Evolutionary conservation across 1,140 invertebrate species (phyloP).

Genomic region (Thaumatotibia leucotreta): DNA sequence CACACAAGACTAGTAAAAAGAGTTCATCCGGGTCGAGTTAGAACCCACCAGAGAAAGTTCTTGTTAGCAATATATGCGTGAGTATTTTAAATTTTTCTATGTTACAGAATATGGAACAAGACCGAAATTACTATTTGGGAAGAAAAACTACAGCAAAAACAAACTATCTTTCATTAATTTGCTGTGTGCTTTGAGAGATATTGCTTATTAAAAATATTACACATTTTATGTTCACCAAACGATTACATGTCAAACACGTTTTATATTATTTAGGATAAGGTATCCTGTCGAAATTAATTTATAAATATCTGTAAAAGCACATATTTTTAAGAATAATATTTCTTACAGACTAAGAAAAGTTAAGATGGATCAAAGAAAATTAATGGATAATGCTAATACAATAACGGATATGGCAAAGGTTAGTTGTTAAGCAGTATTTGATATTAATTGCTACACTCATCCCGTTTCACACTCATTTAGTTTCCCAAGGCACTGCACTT

Average conservation of each 20-base stretch:
- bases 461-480: constrained; percentile 50
- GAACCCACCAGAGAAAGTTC: constrained; percentile 99
- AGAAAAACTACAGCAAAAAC: too few species aligned
- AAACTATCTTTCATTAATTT: too few species aligned
- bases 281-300: too few species aligned
- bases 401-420: constrained; percentile 99
- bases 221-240: too few species aligned
- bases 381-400: constrained; percentile 99
- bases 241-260: too few species aligned
- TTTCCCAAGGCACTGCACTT: constrained; percentile 38
- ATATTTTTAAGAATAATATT: constrained; percentile 22
- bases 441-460: constrained; percentile 56
- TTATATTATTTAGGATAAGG: too few species aligned
- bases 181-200: too few species aligned
- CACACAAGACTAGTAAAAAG: constrained; percentile 98
- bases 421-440: constrained; percentile 57
- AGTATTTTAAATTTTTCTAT: too few species aligned
- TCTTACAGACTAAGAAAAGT: constrained; percentile 95
- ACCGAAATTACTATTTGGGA: neutral
- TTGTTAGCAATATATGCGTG: constrained; percentile 99
- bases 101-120: neutral
- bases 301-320: constrained; percentile 2
- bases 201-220: too few species aligned
- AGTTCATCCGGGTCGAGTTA: constrained; percentile 95
- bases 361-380: constrained; percentile 99